Conservation (phyloP, 1,140 invertebrate species). For the Drosophila sp. region DNA sequence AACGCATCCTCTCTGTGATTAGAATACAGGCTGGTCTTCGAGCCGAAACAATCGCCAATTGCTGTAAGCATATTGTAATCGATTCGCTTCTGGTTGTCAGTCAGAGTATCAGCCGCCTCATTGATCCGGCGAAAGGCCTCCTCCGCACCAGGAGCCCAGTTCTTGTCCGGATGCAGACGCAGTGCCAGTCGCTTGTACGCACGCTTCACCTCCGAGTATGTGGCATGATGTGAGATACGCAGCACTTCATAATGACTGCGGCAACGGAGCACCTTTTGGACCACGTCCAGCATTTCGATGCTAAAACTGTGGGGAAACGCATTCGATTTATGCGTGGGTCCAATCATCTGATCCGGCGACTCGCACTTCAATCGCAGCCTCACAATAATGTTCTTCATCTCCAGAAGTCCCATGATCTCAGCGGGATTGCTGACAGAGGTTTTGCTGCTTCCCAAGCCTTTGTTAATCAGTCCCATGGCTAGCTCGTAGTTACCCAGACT, state of each 20-base stretch:
- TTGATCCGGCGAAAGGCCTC: conserved; percentile 97
- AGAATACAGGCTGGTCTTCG: background rate
- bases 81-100: conserved; percentile 95
- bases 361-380: conserved; percentile 48
- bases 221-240: conserved; percentile 94
- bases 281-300: conserved; percentile 87
- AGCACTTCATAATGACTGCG: conserved; percentile 99
- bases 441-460: conserved; percentile 15
- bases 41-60: conserved; percentile 82
- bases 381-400: conserved; percentile 62
- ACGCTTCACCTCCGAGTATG: conserved; percentile 97
- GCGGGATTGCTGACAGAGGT: conserved; percentile 18
- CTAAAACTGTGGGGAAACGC: conserved; percentile 61
- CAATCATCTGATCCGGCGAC: conserved; percentile 17
- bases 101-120: conserved; percentile 97
- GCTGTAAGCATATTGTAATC: conserved; percentile 91
- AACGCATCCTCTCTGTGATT: background rate
- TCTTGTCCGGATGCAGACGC: conserved; percentile 99
- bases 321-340: conserved; percentile 54
- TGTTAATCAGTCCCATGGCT: conserved; percentile 53
- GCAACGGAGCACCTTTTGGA: conserved; percentile 87
- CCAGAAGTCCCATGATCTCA: conserved; percentile 49
- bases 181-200: conserved; percentile 98
- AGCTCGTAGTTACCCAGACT: conserved; percentile 53
- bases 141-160: conserved; percentile 96